These are phyloP conservation scores for Drosophila pandora DNA, from an alignment of 1,140 invertebrate species.

Conservation along the genomic window DNA sequence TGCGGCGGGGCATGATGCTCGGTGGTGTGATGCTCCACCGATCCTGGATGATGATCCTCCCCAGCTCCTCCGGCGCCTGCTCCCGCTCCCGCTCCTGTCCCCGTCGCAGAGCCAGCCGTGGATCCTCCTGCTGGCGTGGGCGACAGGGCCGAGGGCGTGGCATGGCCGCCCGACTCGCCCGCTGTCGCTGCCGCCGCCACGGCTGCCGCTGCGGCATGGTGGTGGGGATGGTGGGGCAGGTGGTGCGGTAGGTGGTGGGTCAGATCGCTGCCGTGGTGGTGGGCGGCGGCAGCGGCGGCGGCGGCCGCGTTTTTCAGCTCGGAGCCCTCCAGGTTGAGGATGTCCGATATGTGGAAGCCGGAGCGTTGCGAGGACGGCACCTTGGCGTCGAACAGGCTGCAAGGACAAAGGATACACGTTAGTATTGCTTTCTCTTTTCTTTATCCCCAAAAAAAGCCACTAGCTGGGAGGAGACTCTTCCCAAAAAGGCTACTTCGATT, in stretches of 20 bases:
- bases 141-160: slow-evolving; percentile 52
- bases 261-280: slow-evolving; percentile 57
- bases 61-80: slow-evolving; percentile 5
- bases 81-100: slow-evolving; percentile 14
- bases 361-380: slow-evolving; percentile 85
- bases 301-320: slow-evolving; percentile 77
- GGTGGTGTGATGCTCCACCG: slow-evolving; percentile 52
- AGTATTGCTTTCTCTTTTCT: too few relatives aligned
- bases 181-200: not conserved
- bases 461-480: too few relatives aligned
- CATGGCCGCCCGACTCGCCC: not conserved
- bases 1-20: slow-evolving; percentile 58
- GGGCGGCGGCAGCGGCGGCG: slow-evolving; percentile 54
- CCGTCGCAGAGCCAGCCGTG: not conserved
- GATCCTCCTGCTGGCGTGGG: slow-evolving; percentile 50
- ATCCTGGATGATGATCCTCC: not conserved
- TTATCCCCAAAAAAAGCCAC: not conserved
- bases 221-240: slow-evolving; percentile 11
- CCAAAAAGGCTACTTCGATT: too few relatives aligned
- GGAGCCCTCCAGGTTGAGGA: slow-evolving; percentile 87
- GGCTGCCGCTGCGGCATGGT: not conserved
- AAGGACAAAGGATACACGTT: slow-evolving; percentile 7
- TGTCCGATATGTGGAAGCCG: slow-evolving; percentile 91
- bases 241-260: slow-evolving; percentile 19
- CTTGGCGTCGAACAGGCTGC: slow-evolving; percentile 79